phyloP scores from a whole-genome alignment of 2,888 invertebrate species.

The Peribatodes rhomboidaria region DNA sequence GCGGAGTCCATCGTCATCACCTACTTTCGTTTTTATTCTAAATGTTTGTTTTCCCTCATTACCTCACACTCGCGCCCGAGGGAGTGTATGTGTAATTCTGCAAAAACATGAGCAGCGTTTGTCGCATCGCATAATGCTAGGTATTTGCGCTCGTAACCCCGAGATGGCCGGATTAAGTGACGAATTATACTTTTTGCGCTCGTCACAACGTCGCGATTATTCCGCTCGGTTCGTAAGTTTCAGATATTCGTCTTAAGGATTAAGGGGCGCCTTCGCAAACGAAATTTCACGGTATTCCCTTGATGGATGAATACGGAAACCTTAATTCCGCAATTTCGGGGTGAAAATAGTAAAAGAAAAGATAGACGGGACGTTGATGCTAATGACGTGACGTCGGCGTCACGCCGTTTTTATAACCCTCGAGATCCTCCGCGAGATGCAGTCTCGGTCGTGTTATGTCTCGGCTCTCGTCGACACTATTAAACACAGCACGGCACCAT shows the following conservation, averaged over 20 bases:
- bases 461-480: conserved; percentile 53
- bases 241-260: conserved; percentile 84
- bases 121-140: conserved; percentile 75
- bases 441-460: conserved; percentile 55
- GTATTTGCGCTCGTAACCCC: conserved; percentile 66
- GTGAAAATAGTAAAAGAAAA: conserved; percentile 74
- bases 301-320: conserved; percentile 81
- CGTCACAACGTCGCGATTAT: conserved; percentile 80
- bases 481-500: conserved; percentile 66
- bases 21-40: background rate
- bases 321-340: conserved; percentile 77
- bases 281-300: conserved; percentile 80
- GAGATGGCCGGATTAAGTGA: conserved; percentile 77
- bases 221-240: conserved; percentile 79
- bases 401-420: conserved; percentile 51
- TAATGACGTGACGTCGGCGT: conserved; percentile 64
- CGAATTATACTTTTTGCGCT: conserved; percentile 81
- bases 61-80: conserved; percentile 4
- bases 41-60: conserved; percentile 16
- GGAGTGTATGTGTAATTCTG: conserved; percentile 42
- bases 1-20: background rate
- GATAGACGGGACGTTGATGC: conserved; percentile 59
- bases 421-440: conserved; percentile 55
- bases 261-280: conserved; percentile 77
- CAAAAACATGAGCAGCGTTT: conserved; percentile 57